Percentiles rank a stretch among this genome's conserved stretches.
These are phyloP conservation scores for Encarsia formosa DNA, from an alignment of 2,888 invertebrate genomes.

Conservation along the genomic window DNA sequence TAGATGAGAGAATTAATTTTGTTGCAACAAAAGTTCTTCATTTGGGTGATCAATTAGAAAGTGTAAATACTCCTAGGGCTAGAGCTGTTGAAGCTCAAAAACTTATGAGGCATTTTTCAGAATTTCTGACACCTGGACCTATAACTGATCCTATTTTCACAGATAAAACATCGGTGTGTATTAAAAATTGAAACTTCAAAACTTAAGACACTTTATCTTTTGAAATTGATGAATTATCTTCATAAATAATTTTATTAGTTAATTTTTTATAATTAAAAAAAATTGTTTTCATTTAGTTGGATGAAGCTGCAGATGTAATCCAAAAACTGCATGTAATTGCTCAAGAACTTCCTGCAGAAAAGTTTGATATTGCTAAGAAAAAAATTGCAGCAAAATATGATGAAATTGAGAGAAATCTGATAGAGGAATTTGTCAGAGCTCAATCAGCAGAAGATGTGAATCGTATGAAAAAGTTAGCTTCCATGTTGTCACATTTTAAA, in stretches of 20 bases:
- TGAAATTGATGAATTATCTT: neutral
- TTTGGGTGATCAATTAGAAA: slow-evolving; percentile 97
- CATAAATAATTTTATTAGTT: neutral
- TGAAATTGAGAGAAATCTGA: slow-evolving; percentile 81
- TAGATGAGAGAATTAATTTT: slow-evolving; percentile 93
- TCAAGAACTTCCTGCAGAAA: slow-evolving; percentile 86
- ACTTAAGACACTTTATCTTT: neutral
- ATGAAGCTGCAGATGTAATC: slow-evolving; percentile 95
- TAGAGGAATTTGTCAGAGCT: slow-evolving; percentile 90
- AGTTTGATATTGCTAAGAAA: slow-evolving; percentile 78
- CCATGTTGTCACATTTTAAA: slow-evolving; percentile 90
- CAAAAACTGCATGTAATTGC: slow-evolving; percentile 94
- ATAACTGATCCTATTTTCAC: slow-evolving; percentile 82
- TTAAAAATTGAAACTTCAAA: slow-evolving; percentile 26
- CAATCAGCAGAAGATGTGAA: slow-evolving; percentile 79
- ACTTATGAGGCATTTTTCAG: slow-evolving; percentile 85
- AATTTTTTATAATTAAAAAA: neutral
- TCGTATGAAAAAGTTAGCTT: slow-evolving; percentile 91
- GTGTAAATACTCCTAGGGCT: slow-evolving; percentile 90
- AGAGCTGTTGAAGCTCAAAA: slow-evolving; percentile 93
- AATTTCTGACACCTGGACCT: slow-evolving; percentile 83
- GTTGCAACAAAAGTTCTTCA: slow-evolving; percentile 97
- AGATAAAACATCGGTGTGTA: slow-evolving; percentile 68
- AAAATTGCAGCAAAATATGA: slow-evolving; percentile 87
- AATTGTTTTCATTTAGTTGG: slow-evolving; percentile 59